Evolutionary conservation across 2,113 vertebrate genomes (phyloP).

Genomic region (Eublepharis macularius): DNA sequence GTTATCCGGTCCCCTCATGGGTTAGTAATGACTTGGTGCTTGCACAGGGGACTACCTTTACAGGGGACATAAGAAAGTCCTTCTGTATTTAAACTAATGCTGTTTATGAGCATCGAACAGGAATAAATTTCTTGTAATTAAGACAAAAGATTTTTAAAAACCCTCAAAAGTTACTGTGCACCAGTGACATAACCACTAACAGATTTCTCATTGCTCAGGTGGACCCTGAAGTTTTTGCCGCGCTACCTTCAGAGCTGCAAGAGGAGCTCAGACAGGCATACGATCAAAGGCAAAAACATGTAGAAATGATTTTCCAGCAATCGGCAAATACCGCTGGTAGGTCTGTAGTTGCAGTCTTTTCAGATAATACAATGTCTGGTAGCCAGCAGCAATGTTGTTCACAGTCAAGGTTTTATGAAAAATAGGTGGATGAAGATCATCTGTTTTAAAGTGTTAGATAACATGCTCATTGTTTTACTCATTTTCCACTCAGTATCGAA

Average conservation of each 20-base stretch:
- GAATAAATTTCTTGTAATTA: background rate
- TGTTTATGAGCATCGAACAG: conserved; percentile 22
- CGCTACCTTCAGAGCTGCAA: conserved; percentile 91
- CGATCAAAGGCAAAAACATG: conserved; percentile 77
- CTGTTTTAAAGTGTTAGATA: background rate
- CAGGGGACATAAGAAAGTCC: no score
- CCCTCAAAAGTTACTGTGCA: background rate
- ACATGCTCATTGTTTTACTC: background rate
- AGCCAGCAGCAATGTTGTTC: background rate
- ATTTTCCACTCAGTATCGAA: conserved; percentile 76
- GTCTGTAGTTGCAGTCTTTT: conserved; percentile 9
- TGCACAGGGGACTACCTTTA: no score
- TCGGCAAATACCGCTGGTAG: conserved; percentile 58
- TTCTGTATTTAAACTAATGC: background rate
- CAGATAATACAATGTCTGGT: background rate
- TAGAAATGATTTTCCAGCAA: conserved; percentile 72
- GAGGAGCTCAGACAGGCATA: conserved; percentile 92
- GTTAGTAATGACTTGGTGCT: no score
- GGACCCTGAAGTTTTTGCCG: conserved; percentile 95
- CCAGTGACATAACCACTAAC: conserved; percentile 24
- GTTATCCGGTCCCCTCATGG: no score
- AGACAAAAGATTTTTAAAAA: background rate
- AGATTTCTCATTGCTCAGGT: conserved; percentile 76
- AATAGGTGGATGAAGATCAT: background rate
- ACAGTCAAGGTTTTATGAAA: background rate